A percentile compares a stretch with the other conserved stretches of the same genome.
Evolutionary conservation across 2,888 invertebrate genomes (phyloP).

Genomic region (Calliopum simillimum): DNA sequence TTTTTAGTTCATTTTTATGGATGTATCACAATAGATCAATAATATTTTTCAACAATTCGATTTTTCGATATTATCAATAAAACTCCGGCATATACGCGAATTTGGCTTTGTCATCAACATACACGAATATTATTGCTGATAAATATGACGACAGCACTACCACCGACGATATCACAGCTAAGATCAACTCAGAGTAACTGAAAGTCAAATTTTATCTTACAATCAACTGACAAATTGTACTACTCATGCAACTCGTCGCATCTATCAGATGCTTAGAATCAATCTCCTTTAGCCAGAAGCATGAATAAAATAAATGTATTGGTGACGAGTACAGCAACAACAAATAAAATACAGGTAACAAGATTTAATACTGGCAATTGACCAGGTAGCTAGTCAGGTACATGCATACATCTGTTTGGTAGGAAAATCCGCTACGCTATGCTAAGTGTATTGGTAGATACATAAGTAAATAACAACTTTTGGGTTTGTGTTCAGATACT

Average conservation of each 20-base stretch:
- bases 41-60: too few relatives aligned
- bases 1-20: too few relatives aligned
- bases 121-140: background rate
- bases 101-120: conserved; percentile 13
- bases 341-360: conserved; percentile 9
- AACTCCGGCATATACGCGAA: background rate
- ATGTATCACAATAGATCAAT: too few relatives aligned
- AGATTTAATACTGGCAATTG: conserved; percentile 18
- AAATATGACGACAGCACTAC: conserved; percentile 2
- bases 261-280: conserved; percentile 17
- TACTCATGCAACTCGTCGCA: background rate
- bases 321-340: background rate
- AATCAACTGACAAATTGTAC: conserved; percentile 21
- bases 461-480: too few relatives aligned
- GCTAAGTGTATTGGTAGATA: too few relatives aligned
- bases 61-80: too few relatives aligned
- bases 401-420: too few relatives aligned
- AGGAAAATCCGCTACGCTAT: too few relatives aligned
- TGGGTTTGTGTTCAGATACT: too few relatives aligned
- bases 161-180: conserved; percentile 35
- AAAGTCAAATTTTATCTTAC: conserved; percentile 28
- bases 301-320: background rate
- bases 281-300: background rate
- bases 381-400: conserved; percentile 19
- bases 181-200: conserved; percentile 43